Base-by-base conservation (phyloP, 2,797 vertebrate species). In the Ctenopoma multispine region DNA sequence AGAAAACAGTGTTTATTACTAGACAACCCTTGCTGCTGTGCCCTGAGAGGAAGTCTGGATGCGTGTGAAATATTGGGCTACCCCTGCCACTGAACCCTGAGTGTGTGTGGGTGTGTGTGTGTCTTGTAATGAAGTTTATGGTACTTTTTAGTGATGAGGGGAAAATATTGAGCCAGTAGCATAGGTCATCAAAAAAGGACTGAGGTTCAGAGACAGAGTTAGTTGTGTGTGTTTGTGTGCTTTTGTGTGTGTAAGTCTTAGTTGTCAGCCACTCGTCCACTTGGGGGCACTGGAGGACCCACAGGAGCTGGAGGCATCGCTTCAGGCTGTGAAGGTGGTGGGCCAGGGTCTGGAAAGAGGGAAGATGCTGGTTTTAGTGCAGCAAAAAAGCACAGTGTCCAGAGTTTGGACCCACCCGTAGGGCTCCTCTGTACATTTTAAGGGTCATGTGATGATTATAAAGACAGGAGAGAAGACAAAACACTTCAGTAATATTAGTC, bases 311-410 rank as follows among this genome's bases (percentile, higher is more conserved):
- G 92, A 18, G 96, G 94, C 18, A 96, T 89, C 40, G 93, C 96
- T 14, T 99, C 97, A 2, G 94, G 85, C 36, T 96, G 95, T 0
- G 95, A 76, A 61, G 93, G 83, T 0, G 83, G 88, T 0, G 95
- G 95, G 1, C 93, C 93, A 0, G 96, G 94, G 82, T 97, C 97
- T 99, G 92, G 17, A 57, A 89, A 59, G 21, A 63, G 47, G 31
- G 14, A 14, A 57, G 15, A 60, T 3, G n/a, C 4, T 0, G 18
- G 10, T 36, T 67, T 80, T 31, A 80, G 75, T n/a, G 0, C 17
- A 55, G 24, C 36, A 41, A 50, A 43, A 43, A 43, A 43, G 12
- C 4, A 11, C 12, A 34, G 31, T 3, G 31, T 24, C 24, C 24
- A 24, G 24, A 24, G 24, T 24, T 4, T 24, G 24, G 24, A 24